A percentile compares a stretch with the other conserved stretches of the same genome.
These are phyloP conservation scores for Monodelphis domestica DNA, from an alignment of 2,797 vertebrate genomes.

Conservation along the genomic window DNA sequence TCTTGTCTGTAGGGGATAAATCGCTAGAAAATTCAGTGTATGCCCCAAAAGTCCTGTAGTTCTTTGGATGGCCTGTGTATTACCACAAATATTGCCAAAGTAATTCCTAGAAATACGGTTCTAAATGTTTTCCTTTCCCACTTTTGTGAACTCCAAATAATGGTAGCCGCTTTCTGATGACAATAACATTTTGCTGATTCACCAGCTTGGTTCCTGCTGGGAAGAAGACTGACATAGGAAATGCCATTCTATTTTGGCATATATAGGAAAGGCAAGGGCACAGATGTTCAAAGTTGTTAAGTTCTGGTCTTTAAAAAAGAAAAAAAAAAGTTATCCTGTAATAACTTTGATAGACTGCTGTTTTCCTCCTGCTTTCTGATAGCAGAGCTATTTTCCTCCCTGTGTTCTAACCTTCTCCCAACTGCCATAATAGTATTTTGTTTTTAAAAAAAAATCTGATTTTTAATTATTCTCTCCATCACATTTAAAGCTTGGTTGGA, in stretches of 20 bases:
- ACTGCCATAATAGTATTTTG: constrained; percentile 70
- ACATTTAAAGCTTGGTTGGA: constrained; percentile 71
- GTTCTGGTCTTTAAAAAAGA: constrained; percentile 69
- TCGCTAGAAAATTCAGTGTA: not conserved
- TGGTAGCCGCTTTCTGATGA: constrained; percentile 31
- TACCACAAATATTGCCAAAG: not conserved
- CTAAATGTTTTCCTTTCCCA: not conserved
- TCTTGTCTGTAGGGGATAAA: not conserved
- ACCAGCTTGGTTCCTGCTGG: constrained; percentile 54
- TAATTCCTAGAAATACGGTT: constrained; percentile 35
- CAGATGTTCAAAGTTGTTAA: constrained; percentile 67
- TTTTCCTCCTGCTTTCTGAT: constrained; percentile 67
- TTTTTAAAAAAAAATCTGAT: constrained; percentile 55
- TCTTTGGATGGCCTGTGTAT: not conserved
- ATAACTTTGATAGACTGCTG: constrained; percentile 63
- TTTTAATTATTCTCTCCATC: constrained; percentile 72
- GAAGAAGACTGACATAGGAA: constrained; percentile 44
- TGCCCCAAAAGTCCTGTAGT: not conserved
- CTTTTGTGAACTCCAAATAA: constrained; percentile 54
- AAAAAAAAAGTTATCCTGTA: constrained; percentile 37
- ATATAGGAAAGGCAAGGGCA: constrained; percentile 59
- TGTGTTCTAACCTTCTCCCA: constrained; percentile 55
- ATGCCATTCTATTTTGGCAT: not conserved
- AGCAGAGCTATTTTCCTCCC: constrained; percentile 14
- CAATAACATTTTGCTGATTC: constrained; percentile 54